A percentile compares a stretch with the other conserved stretches of the same genome.
Conservation (phyloP, 2,888 invertebrate species). For the Tetanocera ferruginea region DNA sequence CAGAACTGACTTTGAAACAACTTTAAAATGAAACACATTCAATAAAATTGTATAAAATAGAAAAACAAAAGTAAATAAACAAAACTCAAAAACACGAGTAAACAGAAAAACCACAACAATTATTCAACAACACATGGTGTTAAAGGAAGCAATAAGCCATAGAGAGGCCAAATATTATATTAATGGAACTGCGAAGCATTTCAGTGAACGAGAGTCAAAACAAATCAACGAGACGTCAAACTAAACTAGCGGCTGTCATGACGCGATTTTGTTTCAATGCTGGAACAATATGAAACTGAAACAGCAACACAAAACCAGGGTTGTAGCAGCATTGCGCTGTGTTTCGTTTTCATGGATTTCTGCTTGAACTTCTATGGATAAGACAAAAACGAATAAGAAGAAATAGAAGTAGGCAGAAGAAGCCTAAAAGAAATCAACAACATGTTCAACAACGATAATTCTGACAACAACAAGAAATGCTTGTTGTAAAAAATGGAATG, state of each 20-base stretch:
- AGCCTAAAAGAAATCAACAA: conserved; percentile 16
- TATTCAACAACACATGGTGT: background rate
- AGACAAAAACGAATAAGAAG: background rate
- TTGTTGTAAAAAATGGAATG: conserved; percentile 31
- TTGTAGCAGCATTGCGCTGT: background rate
- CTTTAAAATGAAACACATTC: no score
- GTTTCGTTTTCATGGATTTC: conserved; percentile 9
- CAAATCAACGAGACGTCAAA: background rate
- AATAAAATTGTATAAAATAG: no score
- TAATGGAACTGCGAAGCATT: background rate
- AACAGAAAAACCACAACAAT: no score
- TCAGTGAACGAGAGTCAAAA: background rate
- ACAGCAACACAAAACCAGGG: background rate
- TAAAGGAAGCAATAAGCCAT: background rate
- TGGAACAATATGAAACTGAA: background rate
- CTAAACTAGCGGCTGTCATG: conserved; percentile 15
- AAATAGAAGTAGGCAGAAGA: background rate
- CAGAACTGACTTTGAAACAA: no score
- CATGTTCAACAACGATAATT: conserved; percentile 24
- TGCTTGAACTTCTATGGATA: background rate
- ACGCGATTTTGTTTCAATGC: background rate
- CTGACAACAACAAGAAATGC: conserved; percentile 20
- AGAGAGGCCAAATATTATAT: background rate
- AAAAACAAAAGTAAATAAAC: no score
- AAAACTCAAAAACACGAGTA: no score